Evolutionary conservation across 2,888 invertebrate species (phyloP).

Genomic region (Doris montereyensis): DNA sequence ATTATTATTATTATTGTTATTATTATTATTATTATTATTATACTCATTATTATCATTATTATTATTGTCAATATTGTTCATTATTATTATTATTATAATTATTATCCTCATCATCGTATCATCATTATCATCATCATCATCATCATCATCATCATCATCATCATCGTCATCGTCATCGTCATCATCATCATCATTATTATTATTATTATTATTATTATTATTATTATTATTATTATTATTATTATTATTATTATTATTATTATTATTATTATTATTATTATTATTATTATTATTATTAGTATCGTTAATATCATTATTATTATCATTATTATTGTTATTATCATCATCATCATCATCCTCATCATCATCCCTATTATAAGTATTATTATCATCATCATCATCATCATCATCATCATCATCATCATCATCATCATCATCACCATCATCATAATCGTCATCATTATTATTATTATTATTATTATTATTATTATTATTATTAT

Average conservation of each 20-base stretch:
- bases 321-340: background rate
- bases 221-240: background rate
- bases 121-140: constrained; percentile 16
- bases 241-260: background rate
- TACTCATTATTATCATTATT: constrained; percentile 15
- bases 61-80: constrained; percentile 5
- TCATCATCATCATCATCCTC: no score
- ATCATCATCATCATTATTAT: constrained; percentile 21
- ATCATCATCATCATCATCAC: background rate
- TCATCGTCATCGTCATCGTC: constrained; percentile 8
- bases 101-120: background rate
- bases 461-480: background rate
- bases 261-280: background rate
- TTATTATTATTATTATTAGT: background rate
- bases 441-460: background rate
- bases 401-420: background rate
- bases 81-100: constrained; percentile 23
- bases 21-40: constrained; percentile 20
- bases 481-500: constrained; percentile 37
- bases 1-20: constrained; percentile 33
- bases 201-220: constrained; percentile 16
- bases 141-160: constrained; percentile 18
- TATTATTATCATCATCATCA: background rate
- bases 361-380: no score
- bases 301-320: background rate